These are phyloP conservation scores for Crypturellus tataupa DNA, from an alignment of 2,797 vertebrate genomes.

Conservation along the genomic window DNA sequence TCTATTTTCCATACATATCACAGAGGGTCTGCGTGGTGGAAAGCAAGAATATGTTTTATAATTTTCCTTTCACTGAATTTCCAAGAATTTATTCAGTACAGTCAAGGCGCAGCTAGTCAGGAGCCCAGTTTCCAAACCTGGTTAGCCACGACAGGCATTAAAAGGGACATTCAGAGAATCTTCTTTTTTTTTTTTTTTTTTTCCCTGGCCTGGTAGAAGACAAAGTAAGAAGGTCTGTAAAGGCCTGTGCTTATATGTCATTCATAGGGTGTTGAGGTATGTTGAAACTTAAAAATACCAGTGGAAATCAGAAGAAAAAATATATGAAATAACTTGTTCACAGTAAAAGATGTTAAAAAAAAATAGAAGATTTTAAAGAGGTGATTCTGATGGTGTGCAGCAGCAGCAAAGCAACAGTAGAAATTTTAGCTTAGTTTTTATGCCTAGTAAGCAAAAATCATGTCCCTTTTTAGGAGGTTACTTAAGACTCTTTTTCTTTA, in stretches of 20 bases:
- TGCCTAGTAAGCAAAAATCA: constrained; percentile 12
- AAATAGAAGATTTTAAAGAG: neutral
- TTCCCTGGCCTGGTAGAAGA: neutral
- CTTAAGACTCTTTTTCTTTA: constrained; percentile 9
- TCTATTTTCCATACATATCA: neutral
- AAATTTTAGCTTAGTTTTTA: neutral
- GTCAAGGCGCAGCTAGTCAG: too few relatives aligned
- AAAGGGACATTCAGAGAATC: neutral
- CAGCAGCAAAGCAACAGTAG: neutral
- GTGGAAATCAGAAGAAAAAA: neutral
- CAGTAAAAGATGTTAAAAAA: neutral
- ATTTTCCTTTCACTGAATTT: neutral
- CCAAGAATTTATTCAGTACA: neutral
- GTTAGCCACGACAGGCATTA: neutral
- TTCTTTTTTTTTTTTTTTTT: neutral
- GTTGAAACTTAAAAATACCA: neutral
- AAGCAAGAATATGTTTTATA: neutral
- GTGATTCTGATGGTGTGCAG: neutral
- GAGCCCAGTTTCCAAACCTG: neutral
- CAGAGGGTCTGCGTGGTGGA: neutral
- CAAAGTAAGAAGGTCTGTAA: neutral
- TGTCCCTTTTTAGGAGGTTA: neutral
- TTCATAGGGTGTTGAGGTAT: neutral
- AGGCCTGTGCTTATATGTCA: neutral
- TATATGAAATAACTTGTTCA: neutral